phyloP scores from a whole-genome alignment of 2,797 vertebrate species.

The Darevskia mixta region DNA sequence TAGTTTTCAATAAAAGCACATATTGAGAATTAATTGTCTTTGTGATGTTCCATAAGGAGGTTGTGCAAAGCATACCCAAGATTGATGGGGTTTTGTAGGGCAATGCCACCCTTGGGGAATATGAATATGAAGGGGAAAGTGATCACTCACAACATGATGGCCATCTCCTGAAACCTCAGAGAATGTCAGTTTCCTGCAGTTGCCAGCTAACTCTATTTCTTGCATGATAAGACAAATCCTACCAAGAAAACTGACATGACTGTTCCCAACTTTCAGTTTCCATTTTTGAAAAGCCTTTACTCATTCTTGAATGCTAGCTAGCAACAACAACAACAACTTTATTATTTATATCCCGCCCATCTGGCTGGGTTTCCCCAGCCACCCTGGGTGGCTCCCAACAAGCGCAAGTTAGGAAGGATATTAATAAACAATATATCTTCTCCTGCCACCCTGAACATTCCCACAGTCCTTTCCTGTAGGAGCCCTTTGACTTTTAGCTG shows the following conservation, averaged over 20 bases:
- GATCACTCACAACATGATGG: slow-evolving; percentile 55
- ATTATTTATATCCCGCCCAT: too few species aligned
- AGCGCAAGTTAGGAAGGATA: too few species aligned
- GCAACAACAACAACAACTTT: too few species aligned
- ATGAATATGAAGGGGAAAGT: slow-evolving; percentile 49
- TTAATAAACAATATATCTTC: too few species aligned
- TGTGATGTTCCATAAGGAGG: slow-evolving; percentile 58
- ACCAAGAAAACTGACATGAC: neutral
- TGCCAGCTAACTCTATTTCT: slow-evolving; percentile 61
- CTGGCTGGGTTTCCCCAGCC: too few species aligned
- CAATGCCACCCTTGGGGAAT: slow-evolving; percentile 64
- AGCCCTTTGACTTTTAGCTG: too few species aligned
- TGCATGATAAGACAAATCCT: slow-evolving; percentile 30
- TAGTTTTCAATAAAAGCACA: slow-evolving; percentile 46
- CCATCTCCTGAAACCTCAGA: slow-evolving; percentile 50
- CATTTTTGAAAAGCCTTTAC: slow-evolving; percentile 12
- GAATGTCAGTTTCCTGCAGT: slow-evolving; percentile 43
- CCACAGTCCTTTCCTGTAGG: too few species aligned
- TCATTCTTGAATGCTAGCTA: neutral
- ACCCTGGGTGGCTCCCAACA: too few species aligned
- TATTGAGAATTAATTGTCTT: slow-evolving; percentile 65
- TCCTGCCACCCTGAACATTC: too few species aligned
- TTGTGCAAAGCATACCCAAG: slow-evolving; percentile 29
- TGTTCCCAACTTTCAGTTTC: neutral
- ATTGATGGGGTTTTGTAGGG: slow-evolving; percentile 4